phyloP scores from a whole-genome alignment of 2,113 vertebrate species.

The Tachysurus fulvidraco region DNA sequence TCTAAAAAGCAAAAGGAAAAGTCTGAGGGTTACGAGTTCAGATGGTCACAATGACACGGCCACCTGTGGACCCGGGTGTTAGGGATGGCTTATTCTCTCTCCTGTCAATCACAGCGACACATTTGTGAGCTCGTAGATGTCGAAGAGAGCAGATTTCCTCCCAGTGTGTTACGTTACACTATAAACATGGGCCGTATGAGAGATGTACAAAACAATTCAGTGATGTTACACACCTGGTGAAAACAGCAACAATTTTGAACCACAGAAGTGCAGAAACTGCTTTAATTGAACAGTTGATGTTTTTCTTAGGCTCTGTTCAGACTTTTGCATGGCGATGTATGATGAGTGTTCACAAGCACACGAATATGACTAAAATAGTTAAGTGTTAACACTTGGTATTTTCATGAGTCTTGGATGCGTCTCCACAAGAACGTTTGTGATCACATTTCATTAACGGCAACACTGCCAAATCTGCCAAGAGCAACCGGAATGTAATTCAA shows the following conservation, averaged over 20 bases:
- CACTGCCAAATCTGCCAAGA: neutral
- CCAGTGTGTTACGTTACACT: neutral
- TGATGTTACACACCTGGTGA: neutral
- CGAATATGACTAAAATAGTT: neutral
- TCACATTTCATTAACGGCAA: neutral
- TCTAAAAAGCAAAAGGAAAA: neutral
- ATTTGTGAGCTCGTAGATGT: neutral
- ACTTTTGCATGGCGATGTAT: neutral
- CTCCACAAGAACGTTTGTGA: too few species aligned
- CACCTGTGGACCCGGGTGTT: neutral
- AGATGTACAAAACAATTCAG: neutral
- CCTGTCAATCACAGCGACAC: neutral
- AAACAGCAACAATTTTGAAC: neutral
- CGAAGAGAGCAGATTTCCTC: neutral
- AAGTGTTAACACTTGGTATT: neutral
- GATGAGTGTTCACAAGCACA: neutral
- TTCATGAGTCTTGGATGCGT: neutral
- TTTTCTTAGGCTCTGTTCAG: neutral
- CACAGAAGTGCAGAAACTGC: neutral
- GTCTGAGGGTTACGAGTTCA: neutral
- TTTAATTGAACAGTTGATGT: neutral
- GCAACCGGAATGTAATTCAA: neutral
- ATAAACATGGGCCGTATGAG: neutral
- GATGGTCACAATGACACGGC: neutral
- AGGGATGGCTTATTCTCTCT: neutral